A percentile compares a stretch with the other conserved stretches of the same genome.
Evolutionary conservation across 2,113 vertebrate genomes (phyloP).

Genomic region (Cinclus cinclus): DNA sequence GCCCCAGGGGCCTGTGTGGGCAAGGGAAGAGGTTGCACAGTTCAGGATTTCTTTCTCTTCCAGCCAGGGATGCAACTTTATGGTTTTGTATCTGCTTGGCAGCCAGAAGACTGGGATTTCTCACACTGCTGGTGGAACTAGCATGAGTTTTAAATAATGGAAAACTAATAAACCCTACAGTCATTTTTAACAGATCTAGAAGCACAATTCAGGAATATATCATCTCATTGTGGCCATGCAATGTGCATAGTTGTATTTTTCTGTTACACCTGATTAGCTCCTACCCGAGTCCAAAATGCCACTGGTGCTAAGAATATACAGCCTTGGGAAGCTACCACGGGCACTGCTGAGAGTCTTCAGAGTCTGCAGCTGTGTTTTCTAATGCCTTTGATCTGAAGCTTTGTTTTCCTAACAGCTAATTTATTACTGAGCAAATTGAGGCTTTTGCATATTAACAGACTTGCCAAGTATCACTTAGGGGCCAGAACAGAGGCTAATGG

Average conservation of each 20-base stretch:
- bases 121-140: background rate
- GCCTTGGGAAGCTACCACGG: background rate
- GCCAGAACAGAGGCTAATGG: background rate
- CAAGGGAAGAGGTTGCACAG: background rate
- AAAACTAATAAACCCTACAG: background rate
- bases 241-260: background rate
- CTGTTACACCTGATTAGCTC: background rate
- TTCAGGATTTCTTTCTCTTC: background rate
- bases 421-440: background rate
- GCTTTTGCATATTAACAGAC: background rate
- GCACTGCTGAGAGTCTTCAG: background rate
- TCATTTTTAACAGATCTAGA: background rate
- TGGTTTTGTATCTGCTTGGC: background rate
- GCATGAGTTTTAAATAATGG: background rate
- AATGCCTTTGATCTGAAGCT: background rate
- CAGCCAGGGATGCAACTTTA: background rate
- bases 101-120: background rate
- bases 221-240: background rate
- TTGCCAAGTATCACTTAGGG: background rate
- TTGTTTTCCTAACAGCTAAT: constrained; percentile 6
- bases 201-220: background rate
- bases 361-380: background rate
- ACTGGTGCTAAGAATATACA: background rate
- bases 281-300: background rate
- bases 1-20: background rate